These are phyloP conservation scores for Cheilosia urbana DNA, from an alignment of 2,888 invertebrate genomes.

Conservation along the genomic window DNA sequence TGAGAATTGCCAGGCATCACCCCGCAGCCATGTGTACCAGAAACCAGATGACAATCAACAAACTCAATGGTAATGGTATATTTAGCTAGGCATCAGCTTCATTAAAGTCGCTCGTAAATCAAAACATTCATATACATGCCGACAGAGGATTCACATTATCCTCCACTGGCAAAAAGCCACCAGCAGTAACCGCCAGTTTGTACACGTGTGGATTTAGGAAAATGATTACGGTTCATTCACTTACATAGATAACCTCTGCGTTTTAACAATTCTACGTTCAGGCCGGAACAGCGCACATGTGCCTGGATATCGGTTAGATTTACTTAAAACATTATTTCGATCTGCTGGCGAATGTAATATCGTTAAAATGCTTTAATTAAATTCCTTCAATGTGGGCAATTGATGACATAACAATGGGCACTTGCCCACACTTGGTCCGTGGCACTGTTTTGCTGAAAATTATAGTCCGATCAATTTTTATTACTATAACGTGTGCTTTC, in stretches of 20 bases:
- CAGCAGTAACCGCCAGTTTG: slow-evolving; percentile 7
- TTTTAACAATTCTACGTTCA: slow-evolving; percentile 1
- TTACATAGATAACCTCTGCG: background rate
- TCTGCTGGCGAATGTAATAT: background rate
- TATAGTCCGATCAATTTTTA: no score
- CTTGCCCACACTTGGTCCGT: no score
- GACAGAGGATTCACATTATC: background rate
- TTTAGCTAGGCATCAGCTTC: slow-evolving; percentile 36
- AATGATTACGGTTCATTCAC: slow-evolving; percentile 19
- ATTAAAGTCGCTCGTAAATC: slow-evolving; percentile 59
- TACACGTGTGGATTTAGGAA: slow-evolving; percentile 23
- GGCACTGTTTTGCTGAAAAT: no score
- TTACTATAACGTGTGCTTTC: no score
- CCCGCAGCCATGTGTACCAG: slow-evolving; percentile 10
- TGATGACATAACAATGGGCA: no score
- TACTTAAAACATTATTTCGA: background rate
- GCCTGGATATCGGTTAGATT: background rate
- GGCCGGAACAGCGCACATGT: background rate
- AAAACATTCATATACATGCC: slow-evolving; percentile 17
- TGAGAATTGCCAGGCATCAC: slow-evolving; percentile 15
- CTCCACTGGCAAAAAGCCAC: slow-evolving; percentile 15
- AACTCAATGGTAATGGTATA: slow-evolving; percentile 40
- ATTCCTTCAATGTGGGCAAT: background rate
- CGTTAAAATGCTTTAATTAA: background rate
- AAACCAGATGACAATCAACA: slow-evolving; percentile 24